phyloP scores from a whole-genome alignment of 2,888 invertebrate species.

The Lymantria dispar region DNA sequence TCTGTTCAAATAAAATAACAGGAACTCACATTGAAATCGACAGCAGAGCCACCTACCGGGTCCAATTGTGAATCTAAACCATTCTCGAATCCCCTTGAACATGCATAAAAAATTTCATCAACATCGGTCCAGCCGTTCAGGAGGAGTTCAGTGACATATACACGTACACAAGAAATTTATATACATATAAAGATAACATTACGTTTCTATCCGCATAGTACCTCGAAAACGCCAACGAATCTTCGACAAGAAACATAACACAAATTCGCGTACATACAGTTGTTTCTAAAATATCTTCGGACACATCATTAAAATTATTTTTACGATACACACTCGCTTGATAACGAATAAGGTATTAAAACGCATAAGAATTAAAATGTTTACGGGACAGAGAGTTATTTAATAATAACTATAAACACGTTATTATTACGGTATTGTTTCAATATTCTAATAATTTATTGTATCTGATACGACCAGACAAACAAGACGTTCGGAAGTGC shows the following conservation, averaged over 20 bases:
- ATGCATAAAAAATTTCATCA: no score
- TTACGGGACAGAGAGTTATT: conserved; percentile 3
- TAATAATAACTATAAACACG: conserved; percentile 9
- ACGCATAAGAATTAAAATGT: conserved; percentile 8
- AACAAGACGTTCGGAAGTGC: neutral
- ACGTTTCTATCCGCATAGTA: conserved; percentile 49
- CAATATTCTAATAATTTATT: conserved; percentile 14
- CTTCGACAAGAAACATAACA: conserved; percentile 35
- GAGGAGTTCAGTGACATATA: no score
- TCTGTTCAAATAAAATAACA: no score
- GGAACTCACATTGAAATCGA: no score
- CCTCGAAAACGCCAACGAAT: conserved; percentile 37
- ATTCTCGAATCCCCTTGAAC: no score
- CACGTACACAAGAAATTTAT: no score
- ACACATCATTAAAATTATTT: conserved; percentile 8
- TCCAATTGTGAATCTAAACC: no score
- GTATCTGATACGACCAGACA: conserved; percentile 9
- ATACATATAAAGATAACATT: no score
- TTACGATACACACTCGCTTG: neutral
- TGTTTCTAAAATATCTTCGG: conserved; percentile 13
- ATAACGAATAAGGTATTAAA: conserved; percentile 16
- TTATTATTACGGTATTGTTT: conserved; percentile 14
- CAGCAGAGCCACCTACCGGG: no score
- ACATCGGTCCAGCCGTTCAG: no score
- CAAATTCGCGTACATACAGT: conserved; percentile 30